Evolutionary conservation across 2,888 invertebrate species (phyloP), one percentile per base, ranked within the genome.

Genomic region (Pseudococcus longispinus): DNA sequence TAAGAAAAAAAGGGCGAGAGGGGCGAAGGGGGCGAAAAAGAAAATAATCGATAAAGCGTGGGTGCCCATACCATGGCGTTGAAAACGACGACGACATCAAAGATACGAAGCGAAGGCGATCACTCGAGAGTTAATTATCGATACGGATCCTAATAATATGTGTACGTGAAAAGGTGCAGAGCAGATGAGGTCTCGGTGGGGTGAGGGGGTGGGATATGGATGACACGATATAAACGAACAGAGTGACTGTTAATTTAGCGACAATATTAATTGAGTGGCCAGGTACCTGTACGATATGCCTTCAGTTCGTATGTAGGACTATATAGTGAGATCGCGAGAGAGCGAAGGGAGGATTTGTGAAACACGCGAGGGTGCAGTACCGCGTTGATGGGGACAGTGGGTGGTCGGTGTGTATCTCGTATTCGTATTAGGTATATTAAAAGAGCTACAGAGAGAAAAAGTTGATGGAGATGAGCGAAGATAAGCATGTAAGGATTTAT

Each of bases 191-290:
- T n/a, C n/a, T n/a, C 51, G 46, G 3, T n/a, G 51, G 65, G 8
- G 26, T 13, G 65, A 5, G 65, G 65, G 15, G 65, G 65, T 65
- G 65, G 26, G 65, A 13, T n/a, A n/a, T 26, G 65, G 65, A 65
- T 65, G 65, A 65, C 65, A 65, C 65, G 74, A n/a, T 74, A 74
- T 74, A 85, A 85, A 85, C 46, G 74, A 85, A 77, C 18, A 23
- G 46, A 77, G 85, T 85, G 85, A 85, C 85, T 85, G 85, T 85
- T 85, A 85, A 85, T 85, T 85, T 85, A 85, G 85, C 85, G 85
- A 85, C 85, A 85, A 85, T 85, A 85, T 85, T 85, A 85, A 85
- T 85, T 77, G 85, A 85, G 85, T 85, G 85, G 44, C 74, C 85
- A 74, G 85, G 77, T 74, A 32, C 74, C 11, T 15, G 37, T 37